Base-by-base conservation (phyloP, 2,888 invertebrate genomes). In the Hybos culiciformis region DNA sequence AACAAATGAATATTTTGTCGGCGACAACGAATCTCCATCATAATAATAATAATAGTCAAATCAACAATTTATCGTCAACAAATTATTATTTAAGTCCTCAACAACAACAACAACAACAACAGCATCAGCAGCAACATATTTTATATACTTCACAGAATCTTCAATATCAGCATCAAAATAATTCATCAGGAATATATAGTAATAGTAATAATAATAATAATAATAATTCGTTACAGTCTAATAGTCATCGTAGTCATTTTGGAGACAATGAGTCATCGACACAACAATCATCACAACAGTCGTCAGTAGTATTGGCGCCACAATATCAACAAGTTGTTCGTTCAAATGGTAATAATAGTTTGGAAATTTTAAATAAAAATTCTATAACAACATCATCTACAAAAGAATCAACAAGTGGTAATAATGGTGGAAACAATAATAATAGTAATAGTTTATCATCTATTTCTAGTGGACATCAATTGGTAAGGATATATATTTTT, bases 31-130 rank as follows among this genome's bases (percentile, higher is more conserved):
- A 29, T 29, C 29, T 29, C 4, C 29, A 29, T 29, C n/a, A n/a
- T 24, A 53, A 54, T 33, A 50, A 56, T 23, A n/a, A 56, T 15
- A 61, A 59, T 46, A 61, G 57, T 47, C 61, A 61, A 50, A 61
- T 61, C 18, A 62, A 53, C n/a, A n/a, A 29, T 12, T n/a, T n/a
- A n/a, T 29, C n/a, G n/a, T 29, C 29, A 29, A 5, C 23, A 37
- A 37, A 21, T 37, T 17, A n/a, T 17, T 34, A 34, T 34, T 21
- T 45, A 46, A 41, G 47, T 20, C 20, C 43, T 26, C 42, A 46
- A 20, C 41, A 48, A 41, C 42, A n/a, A 8, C 46, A 5, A 37
- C 15, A 50, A 31, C 39, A 43, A 8, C 44, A 45, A 40, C 51
- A 47, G 31, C 45, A 51, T n/a, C 49, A 53, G 23, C 52, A 53